Evolutionary conservation across 2,888 invertebrate species (phyloP).

Genomic region (Pherbina coryleti): DNA sequence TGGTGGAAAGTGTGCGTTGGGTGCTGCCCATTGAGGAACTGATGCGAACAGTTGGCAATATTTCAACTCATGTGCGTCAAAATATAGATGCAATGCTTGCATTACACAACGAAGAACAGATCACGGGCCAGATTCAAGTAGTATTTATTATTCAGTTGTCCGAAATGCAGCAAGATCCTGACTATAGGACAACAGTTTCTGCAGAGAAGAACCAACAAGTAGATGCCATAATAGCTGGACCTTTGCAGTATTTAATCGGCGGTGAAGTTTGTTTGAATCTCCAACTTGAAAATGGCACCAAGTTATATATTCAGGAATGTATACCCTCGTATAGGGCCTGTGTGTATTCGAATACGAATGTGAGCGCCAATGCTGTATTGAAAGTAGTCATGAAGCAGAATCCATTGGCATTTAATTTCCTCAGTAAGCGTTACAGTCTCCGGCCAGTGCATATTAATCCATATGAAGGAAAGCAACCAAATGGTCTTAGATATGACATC

Average conservation of each 20-base stretch:
- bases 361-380: neutral
- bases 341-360: neutral
- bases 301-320: neutral
- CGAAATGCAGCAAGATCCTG: neutral
- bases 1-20: neutral
- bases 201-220: neutral
- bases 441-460: neutral
- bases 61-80: neutral
- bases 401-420: neutral
- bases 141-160: neutral
- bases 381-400: neutral
- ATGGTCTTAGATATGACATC: neutral
- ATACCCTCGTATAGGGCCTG: neutral
- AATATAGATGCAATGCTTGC: constrained; percentile 14
- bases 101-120: neutral
- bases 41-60: neutral
- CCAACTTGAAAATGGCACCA: neutral
- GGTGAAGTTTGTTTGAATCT: neutral
- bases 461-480: neutral
- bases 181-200: neutral
- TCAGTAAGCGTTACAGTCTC: neutral
- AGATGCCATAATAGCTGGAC: neutral
- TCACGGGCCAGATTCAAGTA: neutral
- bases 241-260: neutral
- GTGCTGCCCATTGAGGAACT: neutral